Base-by-base conservation (phyloP, 2,113 vertebrate genomes). In the Tamias sibiricus region DNA sequence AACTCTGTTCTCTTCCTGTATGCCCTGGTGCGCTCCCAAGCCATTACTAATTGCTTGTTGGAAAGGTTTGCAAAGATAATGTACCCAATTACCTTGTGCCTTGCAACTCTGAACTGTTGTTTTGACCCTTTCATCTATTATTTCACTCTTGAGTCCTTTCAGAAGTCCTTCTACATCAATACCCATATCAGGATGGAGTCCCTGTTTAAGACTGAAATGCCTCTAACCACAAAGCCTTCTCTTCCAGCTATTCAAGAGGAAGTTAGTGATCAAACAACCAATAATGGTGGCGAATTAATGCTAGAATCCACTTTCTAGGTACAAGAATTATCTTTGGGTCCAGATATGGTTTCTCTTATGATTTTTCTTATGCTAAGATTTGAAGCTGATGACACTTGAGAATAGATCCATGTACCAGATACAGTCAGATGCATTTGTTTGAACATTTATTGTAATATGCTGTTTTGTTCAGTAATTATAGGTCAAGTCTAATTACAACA, bases 41-140 rank as follows among this genome's bases (percentile, higher is more conserved):
- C 99, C 0, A 98, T 99, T 76, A 99, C 99, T 47, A 99, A 99
- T 97, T 99, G 99, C 83, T 98, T 98, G 57, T 97, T 99, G 91
- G 99, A 99, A 98, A 99, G 99, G 79, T 99, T 99, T 97, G 99
- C 99, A 0, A 99, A 99, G 95, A 99, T 99, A 2, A 98, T 99
- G 96, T 99, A 99, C 87, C 99, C 99, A 12, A 99, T 99, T 97
- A 99, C 99, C 0, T 97, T 99, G 97, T 99, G 99, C 96, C 98
- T 99, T 71, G 99, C 99, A 47, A 99, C 99, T 28, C 99, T 99
- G 91, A 99, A 99, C 98, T 99, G 99, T 98, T 99, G 99, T 98
- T 99, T 99, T 37, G 99, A 99, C 96, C 99, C 99, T 0, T 99
- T 99, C 90, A 99, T 99, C 95, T 99, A 99, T 97, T 99, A 99